Evolutionary conservation across 1,140 invertebrate genomes (phyloP).

Genomic region (Dreissena rostriformis): DNA sequence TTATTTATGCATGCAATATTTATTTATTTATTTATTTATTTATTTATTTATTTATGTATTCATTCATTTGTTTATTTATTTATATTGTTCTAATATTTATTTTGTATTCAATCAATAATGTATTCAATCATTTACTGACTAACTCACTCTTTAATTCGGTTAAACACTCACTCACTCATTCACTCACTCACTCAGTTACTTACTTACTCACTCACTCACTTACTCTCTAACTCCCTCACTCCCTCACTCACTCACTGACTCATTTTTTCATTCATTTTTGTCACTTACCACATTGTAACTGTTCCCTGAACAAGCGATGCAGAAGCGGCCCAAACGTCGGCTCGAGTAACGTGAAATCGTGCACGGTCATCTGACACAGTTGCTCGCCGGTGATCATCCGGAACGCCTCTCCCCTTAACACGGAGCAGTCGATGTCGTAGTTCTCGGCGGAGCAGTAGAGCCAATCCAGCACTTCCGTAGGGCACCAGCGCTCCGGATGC

Average conservation of each 20-base stretch:
- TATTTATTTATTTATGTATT: slow-evolving; percentile 7
- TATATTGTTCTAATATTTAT: slow-evolving; percentile 14
- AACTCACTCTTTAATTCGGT: too few relatives aligned
- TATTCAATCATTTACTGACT: too few relatives aligned
- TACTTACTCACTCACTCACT: too few relatives aligned
- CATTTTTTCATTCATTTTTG: neutral
- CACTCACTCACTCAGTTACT: neutral
- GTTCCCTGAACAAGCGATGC: slow-evolving; percentile 39
- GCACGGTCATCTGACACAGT: slow-evolving; percentile 55
- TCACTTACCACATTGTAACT: slow-evolving; percentile 41
- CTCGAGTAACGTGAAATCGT: slow-evolving; percentile 53
- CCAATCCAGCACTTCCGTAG: slow-evolving; percentile 62
- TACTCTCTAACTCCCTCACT: too few relatives aligned
- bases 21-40: neutral
- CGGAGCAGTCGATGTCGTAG: slow-evolving; percentile 43
- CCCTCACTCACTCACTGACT: neutral
- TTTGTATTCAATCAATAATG: slow-evolving; percentile 25
- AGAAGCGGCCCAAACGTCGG: slow-evolving; percentile 56
- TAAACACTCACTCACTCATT: neutral
- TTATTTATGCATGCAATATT: too few relatives aligned
- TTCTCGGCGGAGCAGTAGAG: slow-evolving; percentile 57
- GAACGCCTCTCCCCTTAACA: slow-evolving; percentile 61
- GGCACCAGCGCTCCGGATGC: slow-evolving; percentile 63
- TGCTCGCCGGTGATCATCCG: slow-evolving; percentile 54
- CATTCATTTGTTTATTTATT: neutral